Base-by-base conservation (phyloP, 1,140 invertebrate species). In the Dufourea novaeangliae region DNA sequence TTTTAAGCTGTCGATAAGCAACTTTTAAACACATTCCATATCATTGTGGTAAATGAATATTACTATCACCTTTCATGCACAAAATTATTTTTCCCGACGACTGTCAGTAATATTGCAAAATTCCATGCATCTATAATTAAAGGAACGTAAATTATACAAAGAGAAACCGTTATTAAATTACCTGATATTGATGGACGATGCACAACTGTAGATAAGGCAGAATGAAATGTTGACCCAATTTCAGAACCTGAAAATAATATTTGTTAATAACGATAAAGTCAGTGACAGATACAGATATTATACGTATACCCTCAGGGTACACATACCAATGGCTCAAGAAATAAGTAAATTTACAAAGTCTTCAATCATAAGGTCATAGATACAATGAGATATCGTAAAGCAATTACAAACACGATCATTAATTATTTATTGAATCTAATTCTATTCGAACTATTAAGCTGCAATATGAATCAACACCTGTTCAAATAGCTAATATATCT, bases 221-320 rank as follows among this genome's bases (percentile, higher is more conserved):
- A 50, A 50, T 50, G n/a, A 50, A 50, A n/a, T 50, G 46, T 50
- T 50, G n/a, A 50, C 46, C 46, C 46, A 50, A 5, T 50, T n/a
- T n/a, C 20, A 50, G 20, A 50, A 50, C 20, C 46, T 50, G 46
- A 50, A 1, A n/a, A 1, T n/a, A n/a, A n/a, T 7, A n/a, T 6
- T 50, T 50, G 46, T n/a, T 50, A 50, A 50, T n/a, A n/a, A 50
- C n/a, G 46, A 4, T 50, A n/a, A 50, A n/a, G n/a, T n/a, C 6
- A 50, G 20, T 1, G 20, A n/a, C 20, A 5, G 46, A 50, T n/a
- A 17, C n/a, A n/a, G 46, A 50, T 50, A 50, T 50, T n/a, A n/a
- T n/a, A 6, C 20, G n/a, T n/a, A n/a, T 50, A n/a, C n/a, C n/a
- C 46, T 7, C n/a, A n/a, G 1, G 20, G 0, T 6, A n/a, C 46